Conservation (phyloP, 2,113 vertebrate genomes). For the Asarcornis scutulata region DNA sequence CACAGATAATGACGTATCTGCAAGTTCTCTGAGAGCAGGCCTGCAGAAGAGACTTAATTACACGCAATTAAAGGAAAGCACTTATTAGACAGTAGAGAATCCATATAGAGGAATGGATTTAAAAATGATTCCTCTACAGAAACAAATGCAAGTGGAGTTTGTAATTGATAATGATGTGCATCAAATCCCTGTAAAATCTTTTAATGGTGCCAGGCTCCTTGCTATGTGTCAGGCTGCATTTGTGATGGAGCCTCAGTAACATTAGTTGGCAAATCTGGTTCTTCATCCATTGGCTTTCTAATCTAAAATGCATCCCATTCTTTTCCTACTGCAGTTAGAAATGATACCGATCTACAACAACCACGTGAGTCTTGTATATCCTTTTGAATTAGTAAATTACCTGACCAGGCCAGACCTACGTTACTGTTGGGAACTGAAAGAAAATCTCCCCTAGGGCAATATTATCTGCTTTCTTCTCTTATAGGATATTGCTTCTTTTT, state of each 20-base stretch:
- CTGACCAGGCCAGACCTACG: background rate
- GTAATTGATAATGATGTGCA: background rate
- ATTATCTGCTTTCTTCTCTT: background rate
- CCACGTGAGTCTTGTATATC: background rate
- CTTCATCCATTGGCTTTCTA: background rate
- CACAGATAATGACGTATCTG: background rate
- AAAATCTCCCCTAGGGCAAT: background rate
- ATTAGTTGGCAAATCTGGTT: background rate
- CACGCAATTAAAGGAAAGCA: conserved; percentile 51
- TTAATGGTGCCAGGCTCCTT: background rate
- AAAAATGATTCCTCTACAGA: conserved; percentile 23
- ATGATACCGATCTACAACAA: background rate
- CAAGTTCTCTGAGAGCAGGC: conserved; percentile 41
- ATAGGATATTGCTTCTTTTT: background rate
- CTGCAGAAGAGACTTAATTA: conserved; percentile 51
- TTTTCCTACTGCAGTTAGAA: background rate
- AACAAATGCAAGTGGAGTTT: background rate
- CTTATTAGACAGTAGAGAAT: conserved; percentile 52
- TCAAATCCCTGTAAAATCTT: background rate
- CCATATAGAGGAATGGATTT: conserved; percentile 36
- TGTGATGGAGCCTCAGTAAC: background rate
- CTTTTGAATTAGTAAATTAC: background rate
- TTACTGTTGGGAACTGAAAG: background rate
- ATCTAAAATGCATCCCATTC: background rate
- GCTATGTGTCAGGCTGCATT: background rate